Evolutionary conservation across 2,888 invertebrate genomes (phyloP), one percentile per base, ranked within the genome.

Genomic region (Elysia crispata): DNA sequence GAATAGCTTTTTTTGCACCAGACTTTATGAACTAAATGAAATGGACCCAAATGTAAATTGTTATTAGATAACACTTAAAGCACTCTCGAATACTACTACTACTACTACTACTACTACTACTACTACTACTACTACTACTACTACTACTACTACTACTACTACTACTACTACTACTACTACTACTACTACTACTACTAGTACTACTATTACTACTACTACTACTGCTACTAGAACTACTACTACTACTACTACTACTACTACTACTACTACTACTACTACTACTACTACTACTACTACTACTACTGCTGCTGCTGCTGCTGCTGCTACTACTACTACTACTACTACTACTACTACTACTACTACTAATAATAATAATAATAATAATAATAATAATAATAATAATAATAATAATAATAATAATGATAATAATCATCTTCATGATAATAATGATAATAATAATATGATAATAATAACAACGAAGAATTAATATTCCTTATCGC

Each of bases 181-280:
- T 54, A 54, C 54, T 54, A 54, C 54, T 54, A 54, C 54, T 54
- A 54, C 54, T 54, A 54, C 54, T 54, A 54, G 15, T 54, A 54
- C 54, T 54, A 41, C 25, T 1, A 41, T 49, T 28, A 41, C 50
- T 49, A 41, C 50, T n/a, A n/a, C n/a, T n/a, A n/a, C n/a, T n/a
- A n/a, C n/a, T n/a, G n/a, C n/a, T n/a, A n/a, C n/a, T n/a, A 72
- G 49, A 49, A 72, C n/a, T 72, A 72, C 72, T 49, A 49, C 72
- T 72, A 72, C 72, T 72, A 49, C 49, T 72, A 23, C 50, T 72
- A 49, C 72, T 72, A 49, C 49, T 49, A 49, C 72, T 49, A 13
- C 67, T 67, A 30, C 67, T 67, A n/a, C 67, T 67, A 30, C 41
- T 50, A 72, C 72, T 49, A 72, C 41, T 50, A 49, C 1, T 49